Percentiles rank a stretch among this genome's conserved stretches.
phyloP scores from a whole-genome alignment of 1,140 invertebrate genomes.

The Pissodes strobi region DNA sequence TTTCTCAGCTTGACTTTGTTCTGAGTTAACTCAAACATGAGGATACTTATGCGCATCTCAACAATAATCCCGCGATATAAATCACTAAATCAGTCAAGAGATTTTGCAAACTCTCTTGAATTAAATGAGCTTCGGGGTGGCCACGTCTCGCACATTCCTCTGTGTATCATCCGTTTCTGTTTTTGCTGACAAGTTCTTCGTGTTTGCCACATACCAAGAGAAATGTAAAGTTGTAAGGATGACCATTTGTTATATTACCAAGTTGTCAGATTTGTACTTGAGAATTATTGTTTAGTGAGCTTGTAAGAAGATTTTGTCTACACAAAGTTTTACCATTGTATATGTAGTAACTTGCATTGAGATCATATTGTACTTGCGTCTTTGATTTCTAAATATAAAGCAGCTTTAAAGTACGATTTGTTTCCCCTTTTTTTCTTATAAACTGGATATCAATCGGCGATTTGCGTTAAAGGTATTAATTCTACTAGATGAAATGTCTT shows the following conservation, averaged over 20 bases:
- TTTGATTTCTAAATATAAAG: too few relatives aligned
- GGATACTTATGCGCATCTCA: neutral
- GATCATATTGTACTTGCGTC: too few relatives aligned
- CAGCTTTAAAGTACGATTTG: too few relatives aligned
- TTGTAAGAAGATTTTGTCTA: neutral
- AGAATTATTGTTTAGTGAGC: neutral
- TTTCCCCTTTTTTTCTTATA: too few relatives aligned
- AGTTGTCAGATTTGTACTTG: slow-evolving; percentile 9
- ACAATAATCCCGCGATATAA: neutral
- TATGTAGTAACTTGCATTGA: too few relatives aligned
- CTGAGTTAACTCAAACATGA: too few relatives aligned
- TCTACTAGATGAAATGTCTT: too few relatives aligned
- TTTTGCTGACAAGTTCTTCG: slow-evolving; percentile 16
- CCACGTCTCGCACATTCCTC: slow-evolving; percentile 25
- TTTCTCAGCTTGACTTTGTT: too few relatives aligned
- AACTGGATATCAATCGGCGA: too few relatives aligned
- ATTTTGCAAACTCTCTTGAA: slow-evolving; percentile 17
- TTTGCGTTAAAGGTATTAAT: too few relatives aligned
- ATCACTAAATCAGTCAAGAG: slow-evolving; percentile 6
- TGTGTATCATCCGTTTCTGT: slow-evolving; percentile 32
- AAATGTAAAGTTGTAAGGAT: slow-evolving; percentile 13
- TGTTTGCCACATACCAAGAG: slow-evolving; percentile 13
- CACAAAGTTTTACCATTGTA: too few relatives aligned
- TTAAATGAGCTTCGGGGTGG: slow-evolving; percentile 37
- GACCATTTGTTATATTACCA: slow-evolving; percentile 19